phyloP scores from a whole-genome alignment of 2,113 vertebrate genomes.

The Piprites chloris region DNA sequence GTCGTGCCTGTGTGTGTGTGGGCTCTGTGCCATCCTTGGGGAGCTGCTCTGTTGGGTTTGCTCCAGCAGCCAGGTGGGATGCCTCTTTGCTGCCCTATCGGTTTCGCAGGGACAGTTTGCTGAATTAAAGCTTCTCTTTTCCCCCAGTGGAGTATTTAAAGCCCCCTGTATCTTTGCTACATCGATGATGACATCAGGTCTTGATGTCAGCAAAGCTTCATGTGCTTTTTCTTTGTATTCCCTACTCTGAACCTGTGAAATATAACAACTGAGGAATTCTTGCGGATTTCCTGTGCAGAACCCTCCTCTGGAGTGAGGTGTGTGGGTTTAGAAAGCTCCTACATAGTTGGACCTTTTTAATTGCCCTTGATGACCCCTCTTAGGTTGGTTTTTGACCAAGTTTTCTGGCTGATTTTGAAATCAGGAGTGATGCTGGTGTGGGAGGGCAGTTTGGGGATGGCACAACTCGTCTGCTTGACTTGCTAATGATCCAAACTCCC shows the following conservation, averaged over 20 bases:
- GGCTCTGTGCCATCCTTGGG: not conserved
- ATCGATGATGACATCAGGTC: not conserved
- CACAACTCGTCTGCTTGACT: not conserved
- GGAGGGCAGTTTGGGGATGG: not conserved
- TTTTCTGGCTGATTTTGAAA: not conserved
- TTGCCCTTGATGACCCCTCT: not conserved
- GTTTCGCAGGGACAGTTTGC: not conserved
- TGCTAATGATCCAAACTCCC: not conserved
- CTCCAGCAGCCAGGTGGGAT: not conserved
- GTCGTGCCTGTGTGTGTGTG: accelerated
- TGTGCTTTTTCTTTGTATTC: not conserved
- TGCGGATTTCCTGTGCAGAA: not conserved
- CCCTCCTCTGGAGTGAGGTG: not conserved
- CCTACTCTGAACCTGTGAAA: not conserved
- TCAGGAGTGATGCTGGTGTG: not conserved
- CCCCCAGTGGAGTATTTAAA: not conserved
- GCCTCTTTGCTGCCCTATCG: not conserved
- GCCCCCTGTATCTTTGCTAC: not conserved
- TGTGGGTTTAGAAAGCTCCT: not conserved
- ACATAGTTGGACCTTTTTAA: not conserved
- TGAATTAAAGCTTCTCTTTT: not conserved
- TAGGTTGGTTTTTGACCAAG: not conserved
- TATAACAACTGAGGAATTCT: not conserved
- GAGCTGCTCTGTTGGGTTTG: not conserved
- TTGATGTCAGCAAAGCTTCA: not conserved